Percentiles rank a stretch among this genome's conserved stretches.
Conservation (phyloP, 2,888 invertebrate genomes). For the Esperia sulphurella region DNA sequence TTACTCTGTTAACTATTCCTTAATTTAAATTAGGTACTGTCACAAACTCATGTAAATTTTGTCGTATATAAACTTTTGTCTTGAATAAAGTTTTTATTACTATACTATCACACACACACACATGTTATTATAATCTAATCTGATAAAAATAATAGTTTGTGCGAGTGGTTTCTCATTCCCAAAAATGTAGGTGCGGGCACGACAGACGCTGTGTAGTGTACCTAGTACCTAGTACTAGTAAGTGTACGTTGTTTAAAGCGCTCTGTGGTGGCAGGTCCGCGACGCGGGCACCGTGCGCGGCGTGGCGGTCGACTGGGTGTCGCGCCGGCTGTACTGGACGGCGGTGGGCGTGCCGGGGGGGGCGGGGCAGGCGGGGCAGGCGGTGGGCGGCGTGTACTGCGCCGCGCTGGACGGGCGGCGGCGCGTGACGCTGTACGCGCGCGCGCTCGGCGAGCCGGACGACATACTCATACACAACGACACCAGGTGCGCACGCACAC, state of each 20-base stretch:
- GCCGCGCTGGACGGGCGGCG: slow-evolving; percentile 79
- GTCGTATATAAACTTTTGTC: too few species aligned
- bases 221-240: too few species aligned
- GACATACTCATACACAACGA: slow-evolving; percentile 85
- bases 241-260: not conserved
- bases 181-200: too few species aligned
- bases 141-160: too few species aligned
- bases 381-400: slow-evolving; percentile 29
- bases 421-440: slow-evolving; percentile 70
- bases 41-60: too few species aligned
- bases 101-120: too few species aligned
- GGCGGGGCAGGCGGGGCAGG: slow-evolving; percentile 20
- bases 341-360: slow-evolving; percentile 45
- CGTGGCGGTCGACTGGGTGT: slow-evolving; percentile 85
- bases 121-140: too few species aligned
- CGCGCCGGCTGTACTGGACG: slow-evolving; percentile 84
- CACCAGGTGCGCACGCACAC: slow-evolving; percentile 58
- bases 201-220: too few species aligned
- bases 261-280: slow-evolving; percentile 52
- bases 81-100: too few species aligned
- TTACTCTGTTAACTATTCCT: too few species aligned
- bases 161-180: too few species aligned
- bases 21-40: too few species aligned
- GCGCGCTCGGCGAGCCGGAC: slow-evolving; percentile 81
- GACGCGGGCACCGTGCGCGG: slow-evolving; percentile 84